Evolutionary conservation across 2,797 vertebrate species (phyloP).

Genomic region (Phaenicophaeus curvirostris): DNA sequence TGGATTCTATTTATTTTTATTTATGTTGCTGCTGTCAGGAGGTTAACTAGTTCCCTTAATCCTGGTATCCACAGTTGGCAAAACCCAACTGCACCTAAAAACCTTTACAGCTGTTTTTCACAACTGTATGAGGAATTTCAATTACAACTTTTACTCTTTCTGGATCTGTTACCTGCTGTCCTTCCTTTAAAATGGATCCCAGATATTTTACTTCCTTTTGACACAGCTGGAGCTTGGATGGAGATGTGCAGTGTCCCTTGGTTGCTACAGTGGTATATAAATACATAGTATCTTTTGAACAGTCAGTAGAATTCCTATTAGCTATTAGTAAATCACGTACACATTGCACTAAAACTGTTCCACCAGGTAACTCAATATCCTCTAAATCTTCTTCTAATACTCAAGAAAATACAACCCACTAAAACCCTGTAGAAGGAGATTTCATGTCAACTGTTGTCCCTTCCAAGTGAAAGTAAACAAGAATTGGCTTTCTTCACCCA

Average conservation of each 20-base stretch:
- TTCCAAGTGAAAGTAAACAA: background rate
- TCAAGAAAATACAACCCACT: background rate
- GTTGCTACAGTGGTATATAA: background rate
- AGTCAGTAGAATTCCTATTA: background rate
- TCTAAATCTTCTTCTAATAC: background rate
- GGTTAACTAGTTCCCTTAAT: background rate
- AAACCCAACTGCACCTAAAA: background rate
- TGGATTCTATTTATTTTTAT: background rate
- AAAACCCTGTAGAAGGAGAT: background rate
- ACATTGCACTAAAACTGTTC: background rate
- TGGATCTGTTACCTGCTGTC: background rate
- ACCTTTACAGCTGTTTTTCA: background rate
- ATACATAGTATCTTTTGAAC: background rate
- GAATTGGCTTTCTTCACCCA: background rate
- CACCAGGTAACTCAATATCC: background rate
- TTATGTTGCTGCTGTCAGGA: background rate
- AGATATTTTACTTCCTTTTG: background rate
- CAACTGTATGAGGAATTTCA: background rate
- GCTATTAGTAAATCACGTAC: background rate
- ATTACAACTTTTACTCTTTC: background rate
- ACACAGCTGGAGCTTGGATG: background rate
- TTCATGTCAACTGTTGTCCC: background rate
- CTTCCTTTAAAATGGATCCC: background rate
- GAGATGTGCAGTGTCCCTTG: fast-evolving
- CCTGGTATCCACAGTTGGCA: background rate